phyloP scores from a whole-genome alignment of 2,888 invertebrate species.

The Hemithea aestivaria region DNA sequence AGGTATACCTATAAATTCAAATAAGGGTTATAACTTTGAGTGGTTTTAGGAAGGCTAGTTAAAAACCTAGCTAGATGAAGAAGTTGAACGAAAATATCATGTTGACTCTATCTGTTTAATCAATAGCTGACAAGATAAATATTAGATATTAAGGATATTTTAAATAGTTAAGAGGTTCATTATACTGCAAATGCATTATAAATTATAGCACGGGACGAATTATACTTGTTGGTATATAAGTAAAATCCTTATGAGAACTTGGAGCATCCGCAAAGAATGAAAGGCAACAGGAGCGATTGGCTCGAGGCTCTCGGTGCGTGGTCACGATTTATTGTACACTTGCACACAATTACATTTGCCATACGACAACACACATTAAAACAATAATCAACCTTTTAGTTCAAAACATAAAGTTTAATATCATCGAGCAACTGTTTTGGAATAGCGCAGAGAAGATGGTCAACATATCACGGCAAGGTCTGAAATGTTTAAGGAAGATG shows the following conservation, averaged over 20 bases:
- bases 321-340: constrained; percentile 66
- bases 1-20: no score
- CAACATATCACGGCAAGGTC: constrained; percentile 43
- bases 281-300: constrained; percentile 70
- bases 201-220: no score
- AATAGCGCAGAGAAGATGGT: constrained; percentile 30
- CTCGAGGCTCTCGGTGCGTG: constrained; percentile 58
- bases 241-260: constrained; percentile 15
- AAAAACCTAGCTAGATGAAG: no score
- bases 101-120: no score
- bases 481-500: constrained; percentile 64
- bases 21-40: no score
- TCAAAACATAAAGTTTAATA: constrained; percentile 32
- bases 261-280: constrained; percentile 47
- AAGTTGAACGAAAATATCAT: no score
- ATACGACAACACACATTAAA: constrained; percentile 33
- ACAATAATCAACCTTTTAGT: constrained; percentile 33
- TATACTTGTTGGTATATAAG: no score
- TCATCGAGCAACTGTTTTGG: constrained; percentile 28
- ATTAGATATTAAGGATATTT: no score
- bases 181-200: no score
- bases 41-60: no score
- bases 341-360: constrained; percentile 46
- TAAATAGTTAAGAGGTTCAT: no score
- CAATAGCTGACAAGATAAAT: no score